Percentiles rank a stretch among this genome's conserved stretches.
phyloP scores from a whole-genome alignment of 2,888 invertebrate genomes.

The Elysia crispata region DNA sequence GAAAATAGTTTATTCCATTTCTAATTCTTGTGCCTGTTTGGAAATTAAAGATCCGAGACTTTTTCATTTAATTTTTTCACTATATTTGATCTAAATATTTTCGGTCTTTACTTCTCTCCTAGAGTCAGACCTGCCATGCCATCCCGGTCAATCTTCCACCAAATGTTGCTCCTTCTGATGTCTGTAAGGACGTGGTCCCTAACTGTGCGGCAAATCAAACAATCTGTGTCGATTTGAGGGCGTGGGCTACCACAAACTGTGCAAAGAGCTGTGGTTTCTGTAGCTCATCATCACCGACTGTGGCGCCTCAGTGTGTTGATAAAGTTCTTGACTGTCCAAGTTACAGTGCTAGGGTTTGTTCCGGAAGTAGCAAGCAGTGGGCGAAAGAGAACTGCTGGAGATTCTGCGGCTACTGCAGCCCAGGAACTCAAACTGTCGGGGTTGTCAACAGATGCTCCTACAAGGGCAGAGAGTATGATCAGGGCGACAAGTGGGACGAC shows the following conservation, averaged over 20 bases:
- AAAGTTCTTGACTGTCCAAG: slow-evolving; percentile 58
- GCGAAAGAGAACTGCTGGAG: slow-evolving; percentile 66
- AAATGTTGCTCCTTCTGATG: too few relatives aligned
- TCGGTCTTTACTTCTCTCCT: too few relatives aligned
- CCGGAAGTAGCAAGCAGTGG: slow-evolving; percentile 58
- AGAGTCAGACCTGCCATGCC: too few relatives aligned
- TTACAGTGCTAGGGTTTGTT: slow-evolving; percentile 57
- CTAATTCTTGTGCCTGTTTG: too few relatives aligned
- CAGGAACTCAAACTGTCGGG: slow-evolving; percentile 22
- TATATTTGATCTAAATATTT: too few relatives aligned
- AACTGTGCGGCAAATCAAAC: too few relatives aligned
- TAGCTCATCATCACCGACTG: slow-evolving; percentile 53
- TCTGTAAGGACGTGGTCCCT: too few relatives aligned
- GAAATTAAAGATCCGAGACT: too few relatives aligned
- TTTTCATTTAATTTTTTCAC: too few relatives aligned
- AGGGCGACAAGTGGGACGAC: slow-evolving; percentile 67
- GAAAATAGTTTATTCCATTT: too few relatives aligned
- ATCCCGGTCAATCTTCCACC: too few relatives aligned
- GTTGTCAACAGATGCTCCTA: slow-evolving; percentile 61
- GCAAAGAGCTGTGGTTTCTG: slow-evolving; percentile 61
- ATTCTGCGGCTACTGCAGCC: slow-evolving; percentile 67
- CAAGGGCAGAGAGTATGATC: slow-evolving; percentile 62
- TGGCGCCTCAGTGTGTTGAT: slow-evolving; percentile 63
- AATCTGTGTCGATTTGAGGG: too few relatives aligned
- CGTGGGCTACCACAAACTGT: slow-evolving; percentile 64